phyloP scores from a whole-genome alignment of 2,888 invertebrate species.

The Oscheius sp. region DNA sequence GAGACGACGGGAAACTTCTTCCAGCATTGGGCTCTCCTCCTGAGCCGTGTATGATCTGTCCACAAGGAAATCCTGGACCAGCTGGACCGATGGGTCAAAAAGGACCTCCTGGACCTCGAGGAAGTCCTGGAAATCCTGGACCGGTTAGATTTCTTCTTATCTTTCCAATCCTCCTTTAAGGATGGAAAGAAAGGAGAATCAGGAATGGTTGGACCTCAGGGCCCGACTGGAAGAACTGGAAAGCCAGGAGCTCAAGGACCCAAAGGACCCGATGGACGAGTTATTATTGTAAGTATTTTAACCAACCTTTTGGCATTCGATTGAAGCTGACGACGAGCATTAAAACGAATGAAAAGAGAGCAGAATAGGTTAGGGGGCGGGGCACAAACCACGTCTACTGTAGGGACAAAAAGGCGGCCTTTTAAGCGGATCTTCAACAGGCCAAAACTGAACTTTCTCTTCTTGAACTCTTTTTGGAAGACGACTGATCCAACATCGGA shows the following conservation, averaged over 20 bases:
- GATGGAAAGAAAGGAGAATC: constrained; percentile 65
- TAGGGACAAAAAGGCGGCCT: neutral
- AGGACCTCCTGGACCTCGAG: constrained; percentile 50
- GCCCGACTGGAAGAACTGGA: constrained; percentile 57
- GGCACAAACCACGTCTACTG: neutral
- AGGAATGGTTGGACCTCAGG: constrained; percentile 66
- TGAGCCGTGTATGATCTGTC: constrained; percentile 69
- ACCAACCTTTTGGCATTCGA: no score
- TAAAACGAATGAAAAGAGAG: neutral
- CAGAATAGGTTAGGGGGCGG: neutral
- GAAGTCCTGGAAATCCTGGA: constrained; percentile 31
- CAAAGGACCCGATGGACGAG: constrained; percentile 51
- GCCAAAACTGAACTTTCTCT: neutral
- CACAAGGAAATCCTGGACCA: constrained; percentile 60
- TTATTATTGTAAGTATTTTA: constrained; percentile 43
- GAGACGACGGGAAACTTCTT: constrained; percentile 43
- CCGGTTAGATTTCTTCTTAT: constrained; percentile 3
- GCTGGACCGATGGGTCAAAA: constrained; percentile 42
- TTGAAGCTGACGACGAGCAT: neutral
- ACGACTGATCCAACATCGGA: no score
- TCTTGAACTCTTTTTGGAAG: neutral
- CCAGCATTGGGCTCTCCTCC: constrained; percentile 45
- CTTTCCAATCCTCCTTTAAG: constrained; percentile 16
- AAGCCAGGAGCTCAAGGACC: constrained; percentile 53
- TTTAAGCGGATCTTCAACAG: no score